Evolutionary conservation across 2,888 invertebrate genomes (phyloP).

Genomic region (Agapostemon virescens): DNA sequence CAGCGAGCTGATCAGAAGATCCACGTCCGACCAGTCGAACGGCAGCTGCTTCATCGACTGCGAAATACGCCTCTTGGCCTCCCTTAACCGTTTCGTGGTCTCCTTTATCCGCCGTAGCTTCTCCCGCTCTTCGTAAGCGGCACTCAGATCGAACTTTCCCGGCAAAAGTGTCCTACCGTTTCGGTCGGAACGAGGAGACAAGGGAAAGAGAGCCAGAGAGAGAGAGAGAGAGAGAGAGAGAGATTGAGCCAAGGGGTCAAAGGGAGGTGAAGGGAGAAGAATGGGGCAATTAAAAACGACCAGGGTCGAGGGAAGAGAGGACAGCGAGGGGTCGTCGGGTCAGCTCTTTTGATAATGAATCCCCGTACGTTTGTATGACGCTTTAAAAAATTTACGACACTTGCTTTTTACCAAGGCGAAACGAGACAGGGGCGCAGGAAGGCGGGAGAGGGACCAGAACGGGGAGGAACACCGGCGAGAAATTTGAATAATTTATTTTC

Average conservation of each 20-base stretch:
- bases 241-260: background rate
- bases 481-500: constrained; percentile 47
- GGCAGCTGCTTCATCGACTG: constrained; percentile 33
- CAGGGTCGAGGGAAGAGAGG: background rate
- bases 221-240: background rate
- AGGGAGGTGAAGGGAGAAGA: background rate
- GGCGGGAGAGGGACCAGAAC: background rate
- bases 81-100: constrained; percentile 14
- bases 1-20: constrained; percentile 31
- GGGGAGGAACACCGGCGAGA: constrained; percentile 11
- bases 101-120: background rate
- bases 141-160: constrained; percentile 54
- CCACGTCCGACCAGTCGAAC: background rate
- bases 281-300: constrained; percentile 23
- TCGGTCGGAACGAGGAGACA: background rate
- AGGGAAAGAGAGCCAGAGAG: background rate
- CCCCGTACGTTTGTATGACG: background rate
- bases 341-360: constrained; percentile 44
- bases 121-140: constrained; percentile 24
- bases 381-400: constrained; percentile 34
- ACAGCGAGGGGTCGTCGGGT: background rate
- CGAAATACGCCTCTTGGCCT: constrained; percentile 49
- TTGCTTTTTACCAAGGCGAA: constrained; percentile 4
- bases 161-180: constrained; percentile 45
- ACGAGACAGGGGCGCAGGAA: background rate